Evolutionary conservation across 2,888 invertebrate species (phyloP).

Genomic region (Morpho helenor): DNA sequence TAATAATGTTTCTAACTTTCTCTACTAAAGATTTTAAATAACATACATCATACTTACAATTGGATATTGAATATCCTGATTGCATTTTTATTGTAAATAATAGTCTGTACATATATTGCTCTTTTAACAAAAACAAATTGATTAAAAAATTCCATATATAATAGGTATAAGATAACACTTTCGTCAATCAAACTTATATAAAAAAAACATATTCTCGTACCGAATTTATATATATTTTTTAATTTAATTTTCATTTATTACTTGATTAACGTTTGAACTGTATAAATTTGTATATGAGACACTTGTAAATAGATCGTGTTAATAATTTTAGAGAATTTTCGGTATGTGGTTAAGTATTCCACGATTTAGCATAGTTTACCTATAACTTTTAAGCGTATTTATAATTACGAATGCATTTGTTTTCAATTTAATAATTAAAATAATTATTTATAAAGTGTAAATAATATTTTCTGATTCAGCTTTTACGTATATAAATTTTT

Average conservation of each 20-base stretch:
- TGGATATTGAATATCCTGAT: neutral
- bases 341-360: constrained; percentile 8
- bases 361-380: constrained; percentile 5
- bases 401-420: no score
- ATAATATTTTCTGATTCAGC: no score
- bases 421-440: no score
- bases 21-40: neutral
- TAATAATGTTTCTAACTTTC: neutral
- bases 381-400: no score
- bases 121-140: constrained; percentile 14
- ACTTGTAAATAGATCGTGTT: constrained; percentile 24
- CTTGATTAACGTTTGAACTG: constrained; percentile 7
- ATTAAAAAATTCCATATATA: constrained; percentile 2
- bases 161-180: neutral
- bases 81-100: constrained; percentile 2
- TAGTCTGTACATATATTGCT: neutral
- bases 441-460: no score
- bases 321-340: constrained; percentile 10
- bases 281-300: constrained; percentile 10
- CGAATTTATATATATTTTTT: neutral
- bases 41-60: neutral
- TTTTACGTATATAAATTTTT: no score
- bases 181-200: constrained; percentile 1
- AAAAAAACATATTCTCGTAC: neutral
- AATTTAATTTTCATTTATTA: no score